A percentile compares a stretch with the other conserved stretches of the same genome.
Conservation (phyloP, 2,888 invertebrate species). For the Oscheius onirici region DNA sequence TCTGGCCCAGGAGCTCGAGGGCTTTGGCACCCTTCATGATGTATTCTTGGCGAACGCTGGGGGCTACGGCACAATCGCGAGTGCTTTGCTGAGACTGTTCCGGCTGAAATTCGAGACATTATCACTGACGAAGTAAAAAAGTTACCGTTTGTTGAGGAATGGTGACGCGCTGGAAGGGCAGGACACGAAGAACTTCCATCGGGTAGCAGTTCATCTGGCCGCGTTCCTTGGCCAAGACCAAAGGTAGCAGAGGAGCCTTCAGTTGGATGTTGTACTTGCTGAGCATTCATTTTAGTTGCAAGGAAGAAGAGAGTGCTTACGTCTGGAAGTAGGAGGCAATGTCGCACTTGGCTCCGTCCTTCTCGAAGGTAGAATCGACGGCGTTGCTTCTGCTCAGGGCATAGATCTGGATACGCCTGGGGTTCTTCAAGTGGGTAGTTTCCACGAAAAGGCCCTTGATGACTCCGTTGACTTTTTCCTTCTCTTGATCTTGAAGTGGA, state of each 20-base stretch:
- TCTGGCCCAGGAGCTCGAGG: constrained; percentile 37
- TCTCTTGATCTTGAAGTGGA: background rate
- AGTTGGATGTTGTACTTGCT: constrained; percentile 31
- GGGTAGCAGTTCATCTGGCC: constrained; percentile 49
- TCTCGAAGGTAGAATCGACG: constrained; percentile 8
- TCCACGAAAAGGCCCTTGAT: constrained; percentile 37
- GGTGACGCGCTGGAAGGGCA: constrained; percentile 53
- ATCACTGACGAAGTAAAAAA: too few species aligned
- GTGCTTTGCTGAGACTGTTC: constrained; percentile 46
- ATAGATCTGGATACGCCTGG: constrained; percentile 7
- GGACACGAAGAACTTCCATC: constrained; percentile 46
- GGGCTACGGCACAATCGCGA: constrained; percentile 49
- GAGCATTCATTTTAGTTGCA: constrained; percentile 27
- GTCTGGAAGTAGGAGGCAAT: constrained; percentile 40
- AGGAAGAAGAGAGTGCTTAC: constrained; percentile 21
- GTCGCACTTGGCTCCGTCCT: constrained; percentile 9
- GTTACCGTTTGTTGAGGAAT: constrained; percentile 44
- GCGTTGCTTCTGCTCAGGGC: background rate
- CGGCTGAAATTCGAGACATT: background rate
- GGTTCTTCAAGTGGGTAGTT: constrained; percentile 11
- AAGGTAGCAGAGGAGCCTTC: constrained; percentile 40
- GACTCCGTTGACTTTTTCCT: constrained; percentile 8
- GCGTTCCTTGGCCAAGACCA: constrained; percentile 40
- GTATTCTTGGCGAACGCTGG: constrained; percentile 36
- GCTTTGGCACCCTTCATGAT: constrained; percentile 37